Evolutionary conservation across 2,797 vertebrate species (phyloP).

Genomic region (Spondyliosoma cantharus): DNA sequence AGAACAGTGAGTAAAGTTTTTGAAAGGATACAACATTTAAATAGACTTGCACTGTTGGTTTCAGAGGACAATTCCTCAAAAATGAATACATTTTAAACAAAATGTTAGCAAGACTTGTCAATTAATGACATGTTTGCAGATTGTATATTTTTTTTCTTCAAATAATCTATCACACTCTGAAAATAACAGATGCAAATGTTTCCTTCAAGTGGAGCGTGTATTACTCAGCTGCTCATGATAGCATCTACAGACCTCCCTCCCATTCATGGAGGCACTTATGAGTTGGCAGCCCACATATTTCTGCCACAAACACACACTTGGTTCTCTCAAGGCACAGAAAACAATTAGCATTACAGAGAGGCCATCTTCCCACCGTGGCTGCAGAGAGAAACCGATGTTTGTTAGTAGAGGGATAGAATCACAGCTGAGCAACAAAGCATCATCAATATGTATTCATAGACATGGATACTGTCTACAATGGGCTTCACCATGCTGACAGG

Average conservation of each 20-base stretch:
- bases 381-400: constrained; percentile 85
- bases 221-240: constrained; percentile 63
- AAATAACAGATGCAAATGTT: constrained; percentile 74
- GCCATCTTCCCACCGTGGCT: constrained; percentile 82
- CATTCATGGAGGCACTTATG: constrained; percentile 75
- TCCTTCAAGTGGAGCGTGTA: constrained; percentile 45
- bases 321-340: constrained; percentile 82
- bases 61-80: constrained; percentile 59
- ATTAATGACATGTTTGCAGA: constrained; percentile 9
- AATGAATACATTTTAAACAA: constrained; percentile 8
- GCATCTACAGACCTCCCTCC: constrained; percentile 75
- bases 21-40: constrained; percentile 48
- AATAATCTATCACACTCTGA: constrained; percentile 54
- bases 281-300: constrained; percentile 77
- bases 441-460: constrained; percentile 87
- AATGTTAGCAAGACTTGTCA: constrained; percentile 16
- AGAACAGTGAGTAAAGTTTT: constrained; percentile 34
- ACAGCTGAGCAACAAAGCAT: constrained; percentile 87
- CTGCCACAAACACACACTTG: constrained; percentile 78
- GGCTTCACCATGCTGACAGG: constrained; percentile 91
- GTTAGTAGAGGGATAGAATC: constrained; percentile 87
- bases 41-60: constrained; percentile 68
- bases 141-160: constrained; percentile 14
- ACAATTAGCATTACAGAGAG: constrained; percentile 82
- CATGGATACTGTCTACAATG: constrained; percentile 90